phyloP scores from a whole-genome alignment of 2,113 vertebrate genomes.

The Camelus dromedarius region DNA sequence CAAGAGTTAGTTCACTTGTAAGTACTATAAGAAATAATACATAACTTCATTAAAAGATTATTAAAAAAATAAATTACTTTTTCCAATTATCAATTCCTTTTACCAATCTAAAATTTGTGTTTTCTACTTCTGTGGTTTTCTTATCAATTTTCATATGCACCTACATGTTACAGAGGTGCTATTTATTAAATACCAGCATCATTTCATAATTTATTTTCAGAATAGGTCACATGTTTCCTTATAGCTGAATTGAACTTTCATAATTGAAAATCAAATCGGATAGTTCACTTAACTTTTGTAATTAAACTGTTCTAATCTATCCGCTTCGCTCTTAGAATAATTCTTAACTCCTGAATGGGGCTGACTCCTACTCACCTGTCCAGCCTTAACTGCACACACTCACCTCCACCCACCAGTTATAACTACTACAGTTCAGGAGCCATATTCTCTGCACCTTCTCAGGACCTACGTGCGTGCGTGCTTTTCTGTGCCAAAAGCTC shows the following conservation, averaged over 20 bases:
- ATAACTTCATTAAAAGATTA: background rate
- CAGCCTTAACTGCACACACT: background rate
- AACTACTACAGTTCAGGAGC: background rate
- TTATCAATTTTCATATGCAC: background rate
- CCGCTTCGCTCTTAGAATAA: background rate
- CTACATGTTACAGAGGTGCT: background rate
- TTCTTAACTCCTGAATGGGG: background rate
- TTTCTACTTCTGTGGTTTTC: background rate
- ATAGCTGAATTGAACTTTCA: background rate
- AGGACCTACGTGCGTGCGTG: accelerated
- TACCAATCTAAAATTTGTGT: background rate
- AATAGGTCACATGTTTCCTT: background rate
- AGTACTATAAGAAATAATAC: background rate
- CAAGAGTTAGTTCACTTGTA: background rate
- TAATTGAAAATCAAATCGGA: background rate
- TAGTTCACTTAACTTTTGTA: background rate
- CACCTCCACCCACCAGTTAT: background rate
- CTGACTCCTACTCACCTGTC: background rate
- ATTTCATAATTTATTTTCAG: background rate
- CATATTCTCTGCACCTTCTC: background rate
- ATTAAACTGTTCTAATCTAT: background rate
- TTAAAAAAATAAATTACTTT: background rate
- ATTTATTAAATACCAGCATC: background rate
- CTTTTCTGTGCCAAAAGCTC: background rate
- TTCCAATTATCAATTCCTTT: background rate